A percentile compares a stretch with the other conserved stretches of the same genome.
phyloP scores from a whole-genome alignment of 2,113 vertebrate genomes.

The Silurus glanis region DNA sequence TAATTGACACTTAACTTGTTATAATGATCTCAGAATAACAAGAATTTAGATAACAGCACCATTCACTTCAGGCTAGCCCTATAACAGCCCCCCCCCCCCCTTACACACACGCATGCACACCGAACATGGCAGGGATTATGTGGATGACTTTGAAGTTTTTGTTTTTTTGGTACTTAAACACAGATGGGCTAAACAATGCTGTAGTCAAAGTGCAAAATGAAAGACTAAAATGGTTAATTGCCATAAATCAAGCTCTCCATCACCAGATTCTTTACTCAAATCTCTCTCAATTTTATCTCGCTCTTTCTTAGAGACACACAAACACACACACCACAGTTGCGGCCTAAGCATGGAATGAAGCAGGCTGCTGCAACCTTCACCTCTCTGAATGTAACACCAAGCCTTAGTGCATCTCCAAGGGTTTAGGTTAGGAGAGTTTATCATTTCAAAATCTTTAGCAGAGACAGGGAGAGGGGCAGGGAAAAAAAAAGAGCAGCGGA shows the following conservation, averaged over 20 bases:
- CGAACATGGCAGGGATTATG: slow-evolving; percentile 38
- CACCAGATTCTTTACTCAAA: slow-evolving; percentile 40
- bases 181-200: slow-evolving; percentile 68
- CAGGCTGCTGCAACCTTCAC: slow-evolving; percentile 78
- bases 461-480: slow-evolving; percentile 47
- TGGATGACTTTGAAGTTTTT: slow-evolving; percentile 66
- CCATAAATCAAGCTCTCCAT: slow-evolving; percentile 50
- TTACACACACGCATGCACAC: neutral
- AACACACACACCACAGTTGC: slow-evolving; percentile 59
- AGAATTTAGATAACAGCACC: slow-evolving; percentile 2
- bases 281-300: slow-evolving; percentile 36
- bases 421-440: slow-evolving; percentile 79
- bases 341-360: slow-evolving; percentile 67
- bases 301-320: slow-evolving; percentile 31
- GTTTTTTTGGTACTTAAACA: slow-evolving; percentile 63
- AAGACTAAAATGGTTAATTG: slow-evolving; percentile 75
- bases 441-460: slow-evolving; percentile 94
- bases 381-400: slow-evolving; percentile 77
- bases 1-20: slow-evolving; percentile 15
- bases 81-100: slow-evolving; percentile 49
- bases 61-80: slow-evolving; percentile 49
- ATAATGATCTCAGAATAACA: slow-evolving; percentile 20
- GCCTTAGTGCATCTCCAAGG: slow-evolving; percentile 82
- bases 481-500: slow-evolving; percentile 62
- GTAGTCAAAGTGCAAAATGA: slow-evolving; percentile 65